These are phyloP conservation scores for Calliphora vomitoria DNA, from an alignment of 2,888 invertebrate species.

Conservation along the genomic window DNA sequence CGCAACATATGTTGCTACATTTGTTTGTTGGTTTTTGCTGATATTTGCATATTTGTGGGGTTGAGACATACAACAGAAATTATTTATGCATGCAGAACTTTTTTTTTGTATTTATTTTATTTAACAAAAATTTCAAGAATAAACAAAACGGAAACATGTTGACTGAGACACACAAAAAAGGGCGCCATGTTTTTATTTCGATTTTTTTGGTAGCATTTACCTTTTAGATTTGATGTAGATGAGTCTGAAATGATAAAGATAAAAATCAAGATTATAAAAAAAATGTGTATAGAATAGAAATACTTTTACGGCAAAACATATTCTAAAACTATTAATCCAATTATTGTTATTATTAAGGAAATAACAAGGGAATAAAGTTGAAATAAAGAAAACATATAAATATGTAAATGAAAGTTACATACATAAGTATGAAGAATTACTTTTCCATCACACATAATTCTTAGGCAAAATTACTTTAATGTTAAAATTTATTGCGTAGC, in stretches of 20 bases:
- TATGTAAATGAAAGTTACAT: too few species aligned
- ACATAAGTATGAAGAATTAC: too few species aligned
- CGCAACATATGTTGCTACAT: conserved; percentile 52
- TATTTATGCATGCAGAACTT: conserved; percentile 72
- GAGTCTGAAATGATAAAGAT: conserved; percentile 35
- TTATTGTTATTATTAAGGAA: not conserved
- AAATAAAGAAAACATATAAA: too few species aligned
- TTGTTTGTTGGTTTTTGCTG: conserved; percentile 37
- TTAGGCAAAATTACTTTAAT: too few species aligned
- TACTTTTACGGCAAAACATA: not conserved
- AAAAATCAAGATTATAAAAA: not conserved
- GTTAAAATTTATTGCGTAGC: too few species aligned
- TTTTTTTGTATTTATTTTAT: conserved; percentile 59
- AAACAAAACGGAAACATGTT: conserved; percentile 48
- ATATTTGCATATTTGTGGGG: conserved; percentile 70
- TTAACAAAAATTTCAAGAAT: conserved; percentile 51
- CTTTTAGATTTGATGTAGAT: not conserved
- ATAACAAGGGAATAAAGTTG: not conserved
- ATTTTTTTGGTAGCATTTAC: conserved; percentile 39
- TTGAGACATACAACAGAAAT: conserved; percentile 57
- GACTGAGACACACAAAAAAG: conserved; percentile 15
- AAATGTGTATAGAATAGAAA: not conserved
- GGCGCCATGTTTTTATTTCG: conserved; percentile 26
- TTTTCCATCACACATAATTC: too few species aligned
- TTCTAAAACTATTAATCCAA: conserved; percentile 18